phyloP scores from a whole-genome alignment of 1,140 invertebrate species.

The Drosophila ohnishii region DNA sequence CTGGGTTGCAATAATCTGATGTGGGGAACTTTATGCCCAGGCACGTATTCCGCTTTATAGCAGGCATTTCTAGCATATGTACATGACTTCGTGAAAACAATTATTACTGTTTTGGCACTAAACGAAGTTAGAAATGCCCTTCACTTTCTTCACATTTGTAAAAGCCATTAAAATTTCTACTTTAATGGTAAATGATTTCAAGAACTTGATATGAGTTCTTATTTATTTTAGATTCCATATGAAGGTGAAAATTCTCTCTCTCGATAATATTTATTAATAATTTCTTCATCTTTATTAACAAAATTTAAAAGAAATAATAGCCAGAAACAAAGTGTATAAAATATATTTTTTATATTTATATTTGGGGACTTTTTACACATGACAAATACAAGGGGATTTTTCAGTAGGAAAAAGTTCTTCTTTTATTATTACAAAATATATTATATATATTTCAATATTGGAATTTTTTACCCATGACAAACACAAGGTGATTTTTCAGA shows the following conservation, averaged over 20 bases:
- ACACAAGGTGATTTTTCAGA: background rate
- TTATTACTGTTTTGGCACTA: constrained; percentile 10
- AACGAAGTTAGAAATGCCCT: constrained; percentile 12
- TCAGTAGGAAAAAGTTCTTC: background rate
- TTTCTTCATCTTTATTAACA: background rate
- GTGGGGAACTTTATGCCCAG: constrained; percentile 31
- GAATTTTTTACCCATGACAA: background rate
- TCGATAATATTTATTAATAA: background rate
- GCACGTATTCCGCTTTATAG: constrained; percentile 48
- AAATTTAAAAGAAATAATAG: background rate
- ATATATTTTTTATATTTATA: background rate
- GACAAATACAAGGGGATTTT: background rate
- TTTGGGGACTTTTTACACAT: background rate
- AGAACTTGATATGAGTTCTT: too few relatives aligned
- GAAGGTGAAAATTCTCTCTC: background rate
- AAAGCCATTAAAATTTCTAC: background rate
- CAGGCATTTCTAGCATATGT: constrained; percentile 14
- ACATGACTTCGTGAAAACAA: constrained; percentile 15
- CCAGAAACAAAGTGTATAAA: too few relatives aligned
- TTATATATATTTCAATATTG: background rate
- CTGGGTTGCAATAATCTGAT: constrained; percentile 34
- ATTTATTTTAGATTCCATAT: background rate
- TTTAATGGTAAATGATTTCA: background rate
- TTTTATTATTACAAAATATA: background rate
- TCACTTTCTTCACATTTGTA: background rate